Conservation (phyloP, 2,797 vertebrate genomes). For the Chaetophractus vellerosus region DNA sequence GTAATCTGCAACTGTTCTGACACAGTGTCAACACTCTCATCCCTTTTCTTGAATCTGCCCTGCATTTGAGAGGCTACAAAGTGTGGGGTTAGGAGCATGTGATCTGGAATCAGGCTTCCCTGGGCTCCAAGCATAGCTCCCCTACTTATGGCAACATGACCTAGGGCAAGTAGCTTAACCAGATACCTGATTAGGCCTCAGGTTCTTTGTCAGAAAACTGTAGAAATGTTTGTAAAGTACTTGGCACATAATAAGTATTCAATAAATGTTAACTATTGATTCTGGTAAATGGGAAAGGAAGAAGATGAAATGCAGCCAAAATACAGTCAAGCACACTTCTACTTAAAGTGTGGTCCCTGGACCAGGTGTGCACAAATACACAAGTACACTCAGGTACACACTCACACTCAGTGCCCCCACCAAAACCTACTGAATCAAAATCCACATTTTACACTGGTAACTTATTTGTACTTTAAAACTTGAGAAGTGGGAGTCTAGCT, state of each 20-base stretch:
- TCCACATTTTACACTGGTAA: not conserved
- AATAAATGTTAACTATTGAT: not conserved
- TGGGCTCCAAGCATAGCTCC: constrained; percentile 7
- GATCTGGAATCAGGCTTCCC: not conserved
- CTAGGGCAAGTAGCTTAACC: not conserved
- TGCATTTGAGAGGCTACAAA: not conserved
- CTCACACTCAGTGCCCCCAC: not conserved
- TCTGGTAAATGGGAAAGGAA: not conserved
- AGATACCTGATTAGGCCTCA: not conserved
- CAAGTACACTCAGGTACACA: too few relatives aligned
- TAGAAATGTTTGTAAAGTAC: not conserved
- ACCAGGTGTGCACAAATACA: not conserved
- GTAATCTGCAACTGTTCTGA: too few relatives aligned
- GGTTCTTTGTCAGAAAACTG: not conserved
- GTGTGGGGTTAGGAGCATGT: not conserved
- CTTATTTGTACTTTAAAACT: not conserved
- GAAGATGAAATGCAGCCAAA: too few relatives aligned
- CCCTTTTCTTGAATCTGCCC: not conserved
- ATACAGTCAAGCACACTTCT: not conserved
- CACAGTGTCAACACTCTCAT: too few relatives aligned
- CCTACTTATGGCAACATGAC: not conserved
- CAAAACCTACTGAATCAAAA: too few relatives aligned
- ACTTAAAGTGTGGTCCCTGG: not conserved
- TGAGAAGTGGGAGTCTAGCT: not conserved
- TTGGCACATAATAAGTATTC: too few relatives aligned